These are phyloP conservation scores for Sebastes melanostomus DNA, from an alignment of 2,797 vertebrate genomes.

Conservation along the genomic window DNA sequence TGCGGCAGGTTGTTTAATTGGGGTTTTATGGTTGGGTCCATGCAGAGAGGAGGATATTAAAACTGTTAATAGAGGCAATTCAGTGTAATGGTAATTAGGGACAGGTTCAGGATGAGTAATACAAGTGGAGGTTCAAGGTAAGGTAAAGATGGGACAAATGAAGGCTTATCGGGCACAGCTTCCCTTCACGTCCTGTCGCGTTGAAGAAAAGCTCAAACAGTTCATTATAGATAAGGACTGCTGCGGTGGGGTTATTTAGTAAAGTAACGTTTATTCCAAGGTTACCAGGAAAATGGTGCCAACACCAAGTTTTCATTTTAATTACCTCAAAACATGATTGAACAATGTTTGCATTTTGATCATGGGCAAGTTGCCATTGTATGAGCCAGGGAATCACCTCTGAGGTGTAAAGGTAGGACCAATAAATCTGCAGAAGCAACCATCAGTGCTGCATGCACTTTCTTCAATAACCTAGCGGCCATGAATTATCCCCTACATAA, in stretches of 20 bases:
- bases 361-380: background rate
- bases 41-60: slow-evolving; percentile 5
- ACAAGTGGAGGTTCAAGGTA: slow-evolving; percentile 9
- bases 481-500: background rate
- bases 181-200: background rate
- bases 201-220: background rate
- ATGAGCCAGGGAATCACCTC: background rate
- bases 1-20: background rate
- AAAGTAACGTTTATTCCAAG: background rate
- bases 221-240: background rate
- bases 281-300: background rate
- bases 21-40: background rate
- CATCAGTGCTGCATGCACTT: background rate
- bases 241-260: background rate
- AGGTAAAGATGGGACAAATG: slow-evolving; percentile 13
- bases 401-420: background rate
- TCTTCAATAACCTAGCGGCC: background rate
- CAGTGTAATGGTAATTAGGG: background rate
- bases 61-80: background rate
- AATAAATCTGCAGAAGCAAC: background rate
- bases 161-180: slow-evolving; percentile 2
- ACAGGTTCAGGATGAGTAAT: background rate
- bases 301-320: background rate
- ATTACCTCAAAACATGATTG: background rate
- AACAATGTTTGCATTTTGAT: background rate